A percentile compares a stretch with the other conserved stretches of the same genome.
Conservation (phyloP, 2,113 vertebrate genomes). For the Sapajus apella region DNA sequence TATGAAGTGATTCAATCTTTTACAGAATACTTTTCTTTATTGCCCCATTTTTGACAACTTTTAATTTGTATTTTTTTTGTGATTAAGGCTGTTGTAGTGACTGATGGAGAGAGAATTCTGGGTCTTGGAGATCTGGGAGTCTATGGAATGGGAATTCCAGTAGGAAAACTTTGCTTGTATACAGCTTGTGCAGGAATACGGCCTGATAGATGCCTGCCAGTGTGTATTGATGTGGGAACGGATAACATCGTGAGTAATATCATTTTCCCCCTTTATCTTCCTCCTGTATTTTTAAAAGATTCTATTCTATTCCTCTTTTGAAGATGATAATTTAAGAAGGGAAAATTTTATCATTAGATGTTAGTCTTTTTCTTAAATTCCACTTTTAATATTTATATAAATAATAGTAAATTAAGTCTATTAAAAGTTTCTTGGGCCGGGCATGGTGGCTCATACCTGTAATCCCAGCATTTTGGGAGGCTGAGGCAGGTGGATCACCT, state of each 20-base stretch:
- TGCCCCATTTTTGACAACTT: neutral
- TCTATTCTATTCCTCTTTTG: neutral
- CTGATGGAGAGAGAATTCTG: conserved; percentile 97
- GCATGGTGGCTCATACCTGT: too few species aligned
- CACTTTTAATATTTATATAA: neutral
- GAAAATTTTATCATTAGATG: neutral
- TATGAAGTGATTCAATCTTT: neutral
- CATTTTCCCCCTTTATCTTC: neutral
- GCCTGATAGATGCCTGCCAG: conserved; percentile 94
- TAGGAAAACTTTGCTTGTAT: conserved; percentile 96
- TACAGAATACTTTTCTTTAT: conserved; percentile 30
- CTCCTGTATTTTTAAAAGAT: accelerated
- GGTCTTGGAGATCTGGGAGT: conserved; percentile 97
- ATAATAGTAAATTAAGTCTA: conserved; percentile 34
- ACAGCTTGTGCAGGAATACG: conserved; percentile 96
- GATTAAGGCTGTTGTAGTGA: conserved; percentile 95
- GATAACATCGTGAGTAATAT: conserved; percentile 91
- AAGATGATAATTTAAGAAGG: neutral
- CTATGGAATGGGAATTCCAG: conserved; percentile 98
- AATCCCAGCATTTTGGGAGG: too few species aligned
- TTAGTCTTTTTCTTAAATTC: conserved; percentile 31
- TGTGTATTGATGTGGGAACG: conserved; percentile 96
- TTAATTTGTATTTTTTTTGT: neutral
- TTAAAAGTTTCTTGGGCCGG: neutral
- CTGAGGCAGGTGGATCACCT: too few species aligned